A percentile compares a stretch with the other conserved stretches of the same genome.
These are phyloP conservation scores for Synanceia verrucosa DNA, from an alignment of 2,797 vertebrate genomes.

Conservation along the genomic window DNA sequence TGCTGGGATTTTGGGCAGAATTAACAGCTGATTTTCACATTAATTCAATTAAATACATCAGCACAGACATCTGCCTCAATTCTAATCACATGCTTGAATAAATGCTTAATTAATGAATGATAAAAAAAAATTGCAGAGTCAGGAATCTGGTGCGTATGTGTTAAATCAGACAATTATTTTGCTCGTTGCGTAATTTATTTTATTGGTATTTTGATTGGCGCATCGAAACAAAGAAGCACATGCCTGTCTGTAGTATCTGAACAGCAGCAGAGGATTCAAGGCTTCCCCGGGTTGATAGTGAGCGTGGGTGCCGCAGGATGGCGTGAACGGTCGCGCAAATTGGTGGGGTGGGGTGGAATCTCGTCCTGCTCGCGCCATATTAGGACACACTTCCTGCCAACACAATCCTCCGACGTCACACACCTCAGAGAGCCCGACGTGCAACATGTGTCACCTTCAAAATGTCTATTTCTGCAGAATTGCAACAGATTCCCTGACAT, in stretches of 20 bases:
- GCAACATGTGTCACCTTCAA: conserved; percentile 23
- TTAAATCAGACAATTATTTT: background rate
- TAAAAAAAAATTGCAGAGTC: no score
- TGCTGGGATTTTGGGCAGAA: background rate
- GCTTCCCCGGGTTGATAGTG: conserved; percentile 68
- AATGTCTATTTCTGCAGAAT: background rate
- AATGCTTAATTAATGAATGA: background rate
- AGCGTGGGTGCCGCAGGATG: conserved; percentile 65
- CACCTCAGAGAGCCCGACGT: background rate
- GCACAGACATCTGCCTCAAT: no score
- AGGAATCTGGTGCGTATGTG: background rate
- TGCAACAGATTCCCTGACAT: no score
- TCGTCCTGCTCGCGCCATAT: conserved; percentile 73
- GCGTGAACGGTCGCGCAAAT: conserved; percentile 65
- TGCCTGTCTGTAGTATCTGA: conserved; percentile 16
- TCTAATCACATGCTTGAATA: background rate
- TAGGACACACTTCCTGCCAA: conserved; percentile 71
- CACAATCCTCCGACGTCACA: conserved; percentile 56
- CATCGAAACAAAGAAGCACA: background rate
- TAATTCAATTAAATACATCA: no score
- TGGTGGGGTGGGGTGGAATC: conserved; percentile 45
- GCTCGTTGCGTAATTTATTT: background rate
- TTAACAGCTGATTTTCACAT: no score
- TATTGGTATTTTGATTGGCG: background rate
- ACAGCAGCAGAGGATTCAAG: conserved; percentile 55